Evolutionary conservation across 2,888 invertebrate species (phyloP), one percentile per base, ranked within the genome.

Genomic region (Melikaiella ostensackeni): DNA sequence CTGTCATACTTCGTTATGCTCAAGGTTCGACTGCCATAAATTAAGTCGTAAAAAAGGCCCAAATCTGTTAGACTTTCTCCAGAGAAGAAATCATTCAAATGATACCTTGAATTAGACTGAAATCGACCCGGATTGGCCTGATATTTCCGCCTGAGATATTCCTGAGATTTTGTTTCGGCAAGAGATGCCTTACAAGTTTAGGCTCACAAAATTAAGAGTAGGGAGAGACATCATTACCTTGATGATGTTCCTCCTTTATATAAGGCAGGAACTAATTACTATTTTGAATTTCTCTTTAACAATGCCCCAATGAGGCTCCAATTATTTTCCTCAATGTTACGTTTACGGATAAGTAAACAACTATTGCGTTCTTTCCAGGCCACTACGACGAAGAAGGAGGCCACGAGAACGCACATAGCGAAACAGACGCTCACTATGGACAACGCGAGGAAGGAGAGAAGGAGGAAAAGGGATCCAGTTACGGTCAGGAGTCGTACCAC

Each of bases 401-500:
- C 0, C 92, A 93, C 76, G 93, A 94, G 86, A 92, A 92, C 75
- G 93, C 92, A 2, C 93, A 94, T 82, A 92, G 93, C 77, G 93
- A 94, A 80, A 92, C 92, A 82, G 93, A 92, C 21, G 92, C 92
- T 42, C 92, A 93, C 76, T 93, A 94, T 84, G 94, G 93, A 0
- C 92, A 93, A 77, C 93, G 94, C 80, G 91, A 94, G 75, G 92
- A 93, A 81, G 91, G 92, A 2, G 93, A 92, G 0, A 91, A 93
- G 77, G 92, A 92, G 62, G 92, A 93, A 83, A 92, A 94, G 81
- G 94, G 94, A 7, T 93, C 92, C 1, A 93, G 93, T 79, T 94
- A 93, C 84, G 93, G 93, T 1, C 92, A 94, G 84, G 93, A 93
- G 82, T 93, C 93, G 75, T 93, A 94, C 81, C 94, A 93, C 90